These are phyloP conservation scores for Melinopterus prodromus DNA, from an alignment of 2,888 invertebrate genomes.

Conservation along the genomic window DNA sequence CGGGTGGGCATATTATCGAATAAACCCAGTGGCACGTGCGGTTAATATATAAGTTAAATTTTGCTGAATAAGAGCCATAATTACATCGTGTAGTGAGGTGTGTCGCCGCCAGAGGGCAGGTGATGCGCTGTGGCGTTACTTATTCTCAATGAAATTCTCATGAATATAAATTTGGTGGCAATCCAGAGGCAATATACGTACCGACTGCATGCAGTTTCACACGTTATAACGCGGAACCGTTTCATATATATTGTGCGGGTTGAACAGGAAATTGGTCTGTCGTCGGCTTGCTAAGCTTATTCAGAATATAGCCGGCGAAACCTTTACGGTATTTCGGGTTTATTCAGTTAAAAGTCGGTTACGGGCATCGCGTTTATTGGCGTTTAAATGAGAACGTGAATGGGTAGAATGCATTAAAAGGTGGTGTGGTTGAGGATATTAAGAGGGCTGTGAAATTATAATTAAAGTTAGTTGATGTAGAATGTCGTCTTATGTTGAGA, in stretches of 20 bases:
- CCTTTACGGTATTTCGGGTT: no score
- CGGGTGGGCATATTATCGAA: background rate
- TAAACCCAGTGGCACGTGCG: background rate
- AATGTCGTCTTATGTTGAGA: no score
- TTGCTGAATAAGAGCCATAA: background rate
- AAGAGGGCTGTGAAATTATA: no score
- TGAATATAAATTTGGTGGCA: background rate
- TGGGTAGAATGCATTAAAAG: no score
- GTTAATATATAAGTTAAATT: background rate
- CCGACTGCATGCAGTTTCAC: background rate
- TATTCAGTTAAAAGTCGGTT: no score
- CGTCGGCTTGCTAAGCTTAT: background rate
- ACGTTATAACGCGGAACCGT: background rate
- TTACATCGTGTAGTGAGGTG: background rate
- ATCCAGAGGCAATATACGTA: background rate
- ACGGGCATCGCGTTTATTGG: no score
- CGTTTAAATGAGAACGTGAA: no score
- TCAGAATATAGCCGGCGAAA: background rate
- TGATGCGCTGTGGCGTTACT: background rate
- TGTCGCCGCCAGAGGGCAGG: background rate
- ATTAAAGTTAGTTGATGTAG: no score
- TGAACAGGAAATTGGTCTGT: background rate
- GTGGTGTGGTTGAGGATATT: no score
- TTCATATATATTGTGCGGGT: background rate
- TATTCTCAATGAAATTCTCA: background rate